Percentiles rank a stretch among this genome's conserved stretches.
Evolutionary conservation across 2,888 invertebrate genomes (phyloP).

Genomic region (Stramonita haemastoma): DNA sequence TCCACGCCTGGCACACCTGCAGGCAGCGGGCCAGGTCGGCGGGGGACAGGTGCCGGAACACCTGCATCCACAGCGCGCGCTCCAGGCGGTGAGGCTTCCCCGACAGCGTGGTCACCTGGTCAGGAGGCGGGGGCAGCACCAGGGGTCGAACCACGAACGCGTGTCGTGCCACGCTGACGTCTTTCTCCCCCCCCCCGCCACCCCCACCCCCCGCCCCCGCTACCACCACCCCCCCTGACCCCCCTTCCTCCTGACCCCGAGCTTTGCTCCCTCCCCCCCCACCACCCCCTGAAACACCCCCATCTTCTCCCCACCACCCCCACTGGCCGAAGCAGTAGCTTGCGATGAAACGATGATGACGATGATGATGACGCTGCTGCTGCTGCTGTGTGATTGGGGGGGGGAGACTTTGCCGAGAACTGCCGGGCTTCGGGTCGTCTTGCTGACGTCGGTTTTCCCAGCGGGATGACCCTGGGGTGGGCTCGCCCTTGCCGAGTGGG

Average conservation of each 20-base stretch:
- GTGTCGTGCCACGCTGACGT: slow-evolving; percentile 51
- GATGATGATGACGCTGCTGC: too few species aligned
- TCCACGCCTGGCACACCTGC: slow-evolving; percentile 93
- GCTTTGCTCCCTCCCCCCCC: slow-evolving; percentile 16
- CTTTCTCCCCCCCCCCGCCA: slow-evolving; percentile 35
- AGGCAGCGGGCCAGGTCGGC: slow-evolving; percentile 81
- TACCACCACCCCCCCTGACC: not conserved
- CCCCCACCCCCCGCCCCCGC: slow-evolving; percentile 13
- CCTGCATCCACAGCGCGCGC: slow-evolving; percentile 75
- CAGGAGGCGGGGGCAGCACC: slow-evolving; percentile 69
- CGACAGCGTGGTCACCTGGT: slow-evolving; percentile 56
- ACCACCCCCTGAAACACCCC: not conserved
- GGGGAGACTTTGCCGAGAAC: slow-evolving; percentile 26
- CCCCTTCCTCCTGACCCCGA: slow-evolving; percentile 31
- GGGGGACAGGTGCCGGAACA: slow-evolving; percentile 77
- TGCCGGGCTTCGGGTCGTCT: slow-evolving; percentile 37
- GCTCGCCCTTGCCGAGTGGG: not conserved
- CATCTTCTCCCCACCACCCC: slow-evolving; percentile 7
- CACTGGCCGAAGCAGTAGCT: not conserved
- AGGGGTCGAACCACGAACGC: slow-evolving; percentile 72
- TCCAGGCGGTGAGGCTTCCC: slow-evolving; percentile 69
- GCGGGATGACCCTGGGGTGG: slow-evolving; percentile 11
- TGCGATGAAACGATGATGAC: slow-evolving; percentile 11
- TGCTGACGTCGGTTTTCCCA: slow-evolving; percentile 31
- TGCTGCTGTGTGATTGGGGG: too few species aligned